Evolutionary conservation across 2,888 invertebrate genomes (phyloP).

Genomic region (Amblyteles armatorius): DNA sequence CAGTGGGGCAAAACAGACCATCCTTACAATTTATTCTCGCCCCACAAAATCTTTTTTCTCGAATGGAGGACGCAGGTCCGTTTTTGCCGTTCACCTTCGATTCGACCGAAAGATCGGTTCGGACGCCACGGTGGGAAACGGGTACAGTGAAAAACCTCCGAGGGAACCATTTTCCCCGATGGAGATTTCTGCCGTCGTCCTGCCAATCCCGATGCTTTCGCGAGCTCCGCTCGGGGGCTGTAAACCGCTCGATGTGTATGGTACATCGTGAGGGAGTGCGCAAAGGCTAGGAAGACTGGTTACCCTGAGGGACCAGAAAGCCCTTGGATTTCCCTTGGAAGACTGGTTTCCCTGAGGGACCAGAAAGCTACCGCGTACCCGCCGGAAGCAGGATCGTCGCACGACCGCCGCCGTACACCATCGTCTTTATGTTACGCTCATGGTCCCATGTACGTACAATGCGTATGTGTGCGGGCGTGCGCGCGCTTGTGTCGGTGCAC

Average conservation of each 20-base stretch:
- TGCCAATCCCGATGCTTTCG: neutral
- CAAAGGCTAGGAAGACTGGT: constrained; percentile 29
- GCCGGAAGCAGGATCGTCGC: neutral
- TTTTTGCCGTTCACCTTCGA: too few species aligned
- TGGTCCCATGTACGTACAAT: neutral
- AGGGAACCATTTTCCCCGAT: too few species aligned
- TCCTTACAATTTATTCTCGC: too few species aligned
- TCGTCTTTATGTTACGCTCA: neutral
- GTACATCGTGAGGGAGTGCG: constrained; percentile 52
- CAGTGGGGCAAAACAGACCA: too few species aligned
- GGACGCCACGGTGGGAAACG: too few species aligned
- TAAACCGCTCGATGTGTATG: constrained; percentile 18
- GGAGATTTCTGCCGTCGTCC: neutral
- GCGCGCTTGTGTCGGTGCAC: neutral
- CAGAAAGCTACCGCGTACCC: constrained; percentile 11
- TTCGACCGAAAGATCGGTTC: too few species aligned
- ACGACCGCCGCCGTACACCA: neutral
- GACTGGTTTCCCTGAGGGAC: constrained; percentile 46
- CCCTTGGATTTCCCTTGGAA: constrained; percentile 17
- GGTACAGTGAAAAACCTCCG: too few species aligned
- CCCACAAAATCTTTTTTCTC: too few species aligned
- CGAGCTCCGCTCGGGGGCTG: neutral
- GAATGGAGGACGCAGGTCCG: too few species aligned
- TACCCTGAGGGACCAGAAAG: constrained; percentile 46
- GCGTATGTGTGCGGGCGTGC: neutral